These are phyloP conservation scores for Resseliella maxima DNA, from an alignment of 2,888 invertebrate species.

Conservation along the genomic window DNA sequence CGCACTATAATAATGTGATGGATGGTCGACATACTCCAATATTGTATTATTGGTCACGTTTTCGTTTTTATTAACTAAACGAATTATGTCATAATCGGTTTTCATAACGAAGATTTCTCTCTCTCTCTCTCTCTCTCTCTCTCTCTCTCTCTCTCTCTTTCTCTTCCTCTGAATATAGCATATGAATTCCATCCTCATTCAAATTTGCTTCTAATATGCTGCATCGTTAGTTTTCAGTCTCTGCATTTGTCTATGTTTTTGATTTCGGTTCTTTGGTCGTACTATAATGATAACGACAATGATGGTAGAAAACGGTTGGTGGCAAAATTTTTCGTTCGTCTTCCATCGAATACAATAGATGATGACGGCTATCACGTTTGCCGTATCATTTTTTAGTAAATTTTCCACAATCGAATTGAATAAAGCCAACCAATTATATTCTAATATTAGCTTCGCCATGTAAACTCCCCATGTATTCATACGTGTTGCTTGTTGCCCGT, in stretches of 20 bases:
- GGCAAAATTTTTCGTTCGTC: neutral
- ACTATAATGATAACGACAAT: too few relatives aligned
- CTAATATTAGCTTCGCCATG: conserved; percentile 12
- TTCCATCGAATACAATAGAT: too few relatives aligned
- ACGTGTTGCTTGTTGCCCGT: too few relatives aligned
- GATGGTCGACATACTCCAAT: neutral
- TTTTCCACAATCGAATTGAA: neutral
- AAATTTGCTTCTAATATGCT: too few relatives aligned
- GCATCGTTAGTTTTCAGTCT: too few relatives aligned
- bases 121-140: neutral
- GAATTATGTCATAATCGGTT: conserved; percentile 40
- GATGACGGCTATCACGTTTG: neutral
- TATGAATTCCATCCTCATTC: neutral
- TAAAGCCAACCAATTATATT: conserved; percentile 17
- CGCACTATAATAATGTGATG: neutral
- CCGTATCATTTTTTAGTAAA: neutral
- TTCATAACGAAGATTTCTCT: neutral
- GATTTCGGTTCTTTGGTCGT: too few relatives aligned
- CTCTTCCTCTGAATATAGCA: too few relatives aligned
- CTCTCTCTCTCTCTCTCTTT: neutral
- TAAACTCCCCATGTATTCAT: neutral
- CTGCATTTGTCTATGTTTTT: too few relatives aligned
- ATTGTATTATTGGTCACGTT: conserved; percentile 32
- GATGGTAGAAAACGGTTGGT: neutral
- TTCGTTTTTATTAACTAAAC: conserved; percentile 34